These are phyloP conservation scores for Diadophis punctatus DNA, from an alignment of 2,113 vertebrate genomes.

Conservation along the genomic window DNA sequence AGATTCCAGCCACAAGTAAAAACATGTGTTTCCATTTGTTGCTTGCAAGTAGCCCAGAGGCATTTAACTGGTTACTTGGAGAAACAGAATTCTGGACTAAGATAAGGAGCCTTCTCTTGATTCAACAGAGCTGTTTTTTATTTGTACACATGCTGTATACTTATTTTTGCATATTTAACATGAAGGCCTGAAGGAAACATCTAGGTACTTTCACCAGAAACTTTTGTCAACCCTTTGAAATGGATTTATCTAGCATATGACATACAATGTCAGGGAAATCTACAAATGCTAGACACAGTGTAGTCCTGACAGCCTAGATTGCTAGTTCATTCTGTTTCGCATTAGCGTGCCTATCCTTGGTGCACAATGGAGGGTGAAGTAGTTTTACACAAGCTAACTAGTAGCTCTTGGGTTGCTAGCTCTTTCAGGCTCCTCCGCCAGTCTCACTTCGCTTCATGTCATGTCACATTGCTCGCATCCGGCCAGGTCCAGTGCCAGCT, in stretches of 20 bases:
- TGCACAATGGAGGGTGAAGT: not conserved
- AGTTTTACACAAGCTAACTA: not conserved
- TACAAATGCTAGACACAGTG: not conserved
- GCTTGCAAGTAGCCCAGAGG: not conserved
- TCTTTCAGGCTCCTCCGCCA: no score
- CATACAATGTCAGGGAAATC: not conserved
- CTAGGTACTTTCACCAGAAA: not conserved
- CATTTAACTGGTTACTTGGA: not conserved
- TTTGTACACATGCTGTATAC: not conserved
- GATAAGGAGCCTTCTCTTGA: not conserved
- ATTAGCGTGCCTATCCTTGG: not conserved
- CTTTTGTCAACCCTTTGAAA: not conserved
- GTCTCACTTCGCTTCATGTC: no score
- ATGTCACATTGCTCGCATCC: no score
- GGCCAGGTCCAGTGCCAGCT: not conserved
- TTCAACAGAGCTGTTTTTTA: not conserved
- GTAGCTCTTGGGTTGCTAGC: not conserved
- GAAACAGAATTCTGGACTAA: not conserved
- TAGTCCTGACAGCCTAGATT: not conserved
- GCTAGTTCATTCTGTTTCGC: not conserved
- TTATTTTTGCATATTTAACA: not conserved
- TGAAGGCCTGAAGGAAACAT: not conserved
- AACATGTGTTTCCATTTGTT: not conserved
- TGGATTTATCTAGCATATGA: not conserved
- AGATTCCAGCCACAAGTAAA: not conserved